Conservation (phyloP, 2,888 invertebrate species). For the Drosophila ustulata region DNA sequence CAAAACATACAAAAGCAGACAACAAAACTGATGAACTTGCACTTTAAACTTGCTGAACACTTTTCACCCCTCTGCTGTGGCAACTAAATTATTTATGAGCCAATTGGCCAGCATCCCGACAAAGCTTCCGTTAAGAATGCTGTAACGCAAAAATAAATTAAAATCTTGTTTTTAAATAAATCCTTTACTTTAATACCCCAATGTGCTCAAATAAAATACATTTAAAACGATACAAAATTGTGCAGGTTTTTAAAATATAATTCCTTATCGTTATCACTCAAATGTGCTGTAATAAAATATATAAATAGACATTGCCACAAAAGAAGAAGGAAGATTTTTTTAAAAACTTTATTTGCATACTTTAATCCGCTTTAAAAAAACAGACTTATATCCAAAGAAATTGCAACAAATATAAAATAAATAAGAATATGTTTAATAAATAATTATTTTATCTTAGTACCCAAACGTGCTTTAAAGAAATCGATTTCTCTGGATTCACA, state of each 20-base stretch:
- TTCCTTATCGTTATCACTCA: too few species aligned
- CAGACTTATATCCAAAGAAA: too few species aligned
- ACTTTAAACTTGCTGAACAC: constrained; percentile 6
- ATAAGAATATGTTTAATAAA: neutral
- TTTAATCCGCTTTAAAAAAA: neutral
- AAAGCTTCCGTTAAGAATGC: neutral
- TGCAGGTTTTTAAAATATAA: neutral
- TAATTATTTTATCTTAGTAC: neutral
- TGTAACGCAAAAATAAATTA: neutral
- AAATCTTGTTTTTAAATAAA: too few species aligned
- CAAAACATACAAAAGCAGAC: constrained; percentile 23
- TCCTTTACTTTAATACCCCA: too few species aligned
- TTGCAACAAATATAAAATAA: too few species aligned
- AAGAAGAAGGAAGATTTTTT: neutral
- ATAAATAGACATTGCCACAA: too few species aligned
- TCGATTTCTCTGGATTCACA: neutral
- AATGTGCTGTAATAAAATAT: too few species aligned
- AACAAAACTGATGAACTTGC: constrained; percentile 38
- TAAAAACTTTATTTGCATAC: neutral
- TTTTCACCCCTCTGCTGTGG: constrained; percentile 3
- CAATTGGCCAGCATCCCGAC: constrained; percentile 29
- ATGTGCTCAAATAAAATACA: too few species aligned
- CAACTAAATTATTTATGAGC: constrained; percentile 31
- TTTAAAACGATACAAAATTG: neutral
- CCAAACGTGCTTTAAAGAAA: neutral